Conservation (phyloP, 2,113 vertebrate genomes). For the Pygoscelis adeliae region DNA sequence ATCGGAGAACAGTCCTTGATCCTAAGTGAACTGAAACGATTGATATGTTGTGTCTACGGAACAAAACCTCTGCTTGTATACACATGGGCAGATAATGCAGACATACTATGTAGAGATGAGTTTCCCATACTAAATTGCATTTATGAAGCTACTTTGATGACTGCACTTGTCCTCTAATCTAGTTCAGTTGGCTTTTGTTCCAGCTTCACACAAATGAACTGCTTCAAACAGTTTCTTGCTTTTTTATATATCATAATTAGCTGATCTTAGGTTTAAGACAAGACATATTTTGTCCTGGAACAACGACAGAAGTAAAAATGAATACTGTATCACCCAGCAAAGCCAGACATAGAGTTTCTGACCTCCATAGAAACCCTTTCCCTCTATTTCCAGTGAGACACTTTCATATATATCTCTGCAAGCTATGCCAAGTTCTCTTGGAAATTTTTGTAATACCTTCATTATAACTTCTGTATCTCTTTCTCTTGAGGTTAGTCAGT, state of each 20-base stretch:
- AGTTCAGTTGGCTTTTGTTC: not conserved
- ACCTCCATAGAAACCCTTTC: constrained; percentile 32
- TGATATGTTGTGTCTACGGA: not conserved
- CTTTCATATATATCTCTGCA: constrained; percentile 22
- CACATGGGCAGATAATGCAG: not conserved
- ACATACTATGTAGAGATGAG: not conserved
- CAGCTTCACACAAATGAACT: not conserved
- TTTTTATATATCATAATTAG: not conserved
- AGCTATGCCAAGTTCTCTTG: constrained; percentile 23
- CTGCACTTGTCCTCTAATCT: not conserved
- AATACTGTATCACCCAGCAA: not conserved
- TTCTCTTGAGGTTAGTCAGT: not conserved
- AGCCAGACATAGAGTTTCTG: constrained; percentile 27
- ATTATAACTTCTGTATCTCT: not conserved
- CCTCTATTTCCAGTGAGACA: constrained; percentile 27
- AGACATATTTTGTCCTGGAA: constrained; percentile 20
- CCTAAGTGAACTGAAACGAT: not conserved
- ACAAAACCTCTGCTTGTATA: not conserved
- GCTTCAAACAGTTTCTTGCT: not conserved
- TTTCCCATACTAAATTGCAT: not conserved
- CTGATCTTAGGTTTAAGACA: not conserved
- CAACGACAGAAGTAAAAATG: constrained; percentile 44
- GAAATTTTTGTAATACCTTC: constrained; percentile 28
- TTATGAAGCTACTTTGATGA: not conserved
- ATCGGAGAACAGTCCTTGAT: not conserved